Evolutionary conservation across 2,113 vertebrate genomes (phyloP).

Genomic region (Echinops telfairi): DNA sequence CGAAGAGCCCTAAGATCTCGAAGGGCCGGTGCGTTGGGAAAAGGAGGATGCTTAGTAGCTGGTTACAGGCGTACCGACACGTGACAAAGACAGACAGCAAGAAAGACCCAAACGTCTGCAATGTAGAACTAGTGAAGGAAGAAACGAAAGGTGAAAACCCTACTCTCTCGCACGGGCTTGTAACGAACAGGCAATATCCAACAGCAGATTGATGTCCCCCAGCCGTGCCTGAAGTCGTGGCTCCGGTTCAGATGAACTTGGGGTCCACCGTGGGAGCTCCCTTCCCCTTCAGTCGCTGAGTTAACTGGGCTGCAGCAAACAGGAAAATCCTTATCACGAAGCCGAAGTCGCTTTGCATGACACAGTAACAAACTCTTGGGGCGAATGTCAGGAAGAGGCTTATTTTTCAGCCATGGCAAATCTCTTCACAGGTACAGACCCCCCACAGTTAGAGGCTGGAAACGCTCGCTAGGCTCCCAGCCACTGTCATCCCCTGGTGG

Average conservation of each 20-base stretch:
- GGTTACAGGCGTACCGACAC: not conserved
- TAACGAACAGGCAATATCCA: not conserved
- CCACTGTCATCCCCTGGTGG: not conserved
- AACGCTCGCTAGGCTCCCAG: not conserved
- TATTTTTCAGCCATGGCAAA: not conserved
- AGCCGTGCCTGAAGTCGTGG: not conserved
- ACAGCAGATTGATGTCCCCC: not conserved
- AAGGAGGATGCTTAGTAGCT: not conserved
- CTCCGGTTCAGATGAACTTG: not conserved
- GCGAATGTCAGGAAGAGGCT: not conserved
- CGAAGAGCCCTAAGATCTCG: not conserved
- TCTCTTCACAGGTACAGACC: not conserved
- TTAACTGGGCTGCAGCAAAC: not conserved
- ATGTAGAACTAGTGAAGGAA: not conserved
- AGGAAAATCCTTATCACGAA: not conserved
- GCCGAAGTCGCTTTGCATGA: not conserved
- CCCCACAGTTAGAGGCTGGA: not conserved
- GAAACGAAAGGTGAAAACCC: not conserved
- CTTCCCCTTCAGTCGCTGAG: not conserved
- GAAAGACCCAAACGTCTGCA: not conserved
- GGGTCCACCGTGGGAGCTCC: not conserved
- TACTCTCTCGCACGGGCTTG: too few species aligned
- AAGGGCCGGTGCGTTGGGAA: not conserved
- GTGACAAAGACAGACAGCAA: not conserved
- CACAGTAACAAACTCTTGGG: not conserved